These are phyloP conservation scores for Triplophysa dalaica DNA, from an alignment of 2,113 vertebrate species.

Conservation along the genomic window DNA sequence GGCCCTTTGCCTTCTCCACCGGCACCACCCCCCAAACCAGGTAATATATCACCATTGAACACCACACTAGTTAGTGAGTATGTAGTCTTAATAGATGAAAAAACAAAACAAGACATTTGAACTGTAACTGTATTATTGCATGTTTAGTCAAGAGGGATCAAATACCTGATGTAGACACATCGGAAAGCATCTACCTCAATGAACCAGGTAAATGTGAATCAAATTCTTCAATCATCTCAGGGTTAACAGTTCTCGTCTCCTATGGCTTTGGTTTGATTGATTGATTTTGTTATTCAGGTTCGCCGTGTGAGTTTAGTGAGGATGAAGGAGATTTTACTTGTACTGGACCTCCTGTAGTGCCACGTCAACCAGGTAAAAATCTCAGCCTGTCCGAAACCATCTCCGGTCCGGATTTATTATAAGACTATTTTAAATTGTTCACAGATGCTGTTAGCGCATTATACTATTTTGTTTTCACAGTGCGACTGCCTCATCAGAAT, in stretches of 20 bases:
- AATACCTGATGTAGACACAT: neutral
- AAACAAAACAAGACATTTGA: neutral
- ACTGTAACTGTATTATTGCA: neutral
- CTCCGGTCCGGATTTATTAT: too few species aligned
- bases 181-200: conserved; percentile 47
- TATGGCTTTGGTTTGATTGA: neutral
- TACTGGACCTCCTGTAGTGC: neutral
- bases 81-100: too few species aligned
- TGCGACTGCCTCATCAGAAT: neutral
- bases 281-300: neutral
- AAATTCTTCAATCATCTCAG: too few species aligned
- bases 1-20: neutral
- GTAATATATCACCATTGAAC: conserved; percentile 49
- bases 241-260: neutral
- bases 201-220: conserved; percentile 56
- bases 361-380: conserved; percentile 13
- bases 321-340: neutral
- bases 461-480: conserved; percentile 32
- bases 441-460: too few species aligned
- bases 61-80: neutral
- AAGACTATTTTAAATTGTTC: too few species aligned
- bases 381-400: too few species aligned
- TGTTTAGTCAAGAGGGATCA: neutral
- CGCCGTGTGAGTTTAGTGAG: neutral
- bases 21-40: conserved; percentile 57